Base-by-base conservation (phyloP, 2,888 invertebrate genomes). In the Parnassius orleans region DNA sequence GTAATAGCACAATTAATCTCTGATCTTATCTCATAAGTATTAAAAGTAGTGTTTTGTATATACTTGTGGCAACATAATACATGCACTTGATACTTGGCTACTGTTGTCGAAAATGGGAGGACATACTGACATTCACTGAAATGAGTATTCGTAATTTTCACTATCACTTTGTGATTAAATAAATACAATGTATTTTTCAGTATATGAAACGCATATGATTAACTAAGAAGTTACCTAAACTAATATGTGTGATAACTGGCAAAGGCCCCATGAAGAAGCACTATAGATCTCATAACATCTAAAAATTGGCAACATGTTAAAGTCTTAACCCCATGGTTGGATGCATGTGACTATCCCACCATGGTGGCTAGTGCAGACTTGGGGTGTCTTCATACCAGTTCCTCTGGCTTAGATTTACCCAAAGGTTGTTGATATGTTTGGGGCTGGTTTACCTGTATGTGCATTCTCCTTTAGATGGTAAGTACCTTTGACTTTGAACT, bases 341-440 rank as follows among this genome's bases (percentile, higher is more conserved):
- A 96, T 73, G 93, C 96, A 1, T 94, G 94, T 62, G 99, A 99
- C 81, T 99, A 99, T 90, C 98, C 99, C 0, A 92, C 93, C 63
- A 93, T 99, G 78, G 92, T 99, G 86, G 98, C 97, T 0, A 95
- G 96, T 74, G 98, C 98, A 44, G 99, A 99, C 88, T 89, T 99
- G n/a, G 99, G 99, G 0, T 97, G 97, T 76, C 93, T 99, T 3
- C 99, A 99, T 80, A 97, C 95, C 61, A 99, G 99, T 66, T 98
- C 99, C 0, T 98, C 98, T 79, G 98, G 99, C 2, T 87, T 99
- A 57, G 99, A 99, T 91, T 92, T 99, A 57, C 99, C 99, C 0
- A 99, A 99, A 99, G 92, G 96, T 99, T 43, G 98, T 99, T 1
- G 99, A 99, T 83, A 99, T 99, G 99, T 99, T 98, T 92, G 99